These are phyloP conservation scores for Zaprionus kolodkinae DNA, from an alignment of 1,140 invertebrate species.

Conservation along the genomic window DNA sequence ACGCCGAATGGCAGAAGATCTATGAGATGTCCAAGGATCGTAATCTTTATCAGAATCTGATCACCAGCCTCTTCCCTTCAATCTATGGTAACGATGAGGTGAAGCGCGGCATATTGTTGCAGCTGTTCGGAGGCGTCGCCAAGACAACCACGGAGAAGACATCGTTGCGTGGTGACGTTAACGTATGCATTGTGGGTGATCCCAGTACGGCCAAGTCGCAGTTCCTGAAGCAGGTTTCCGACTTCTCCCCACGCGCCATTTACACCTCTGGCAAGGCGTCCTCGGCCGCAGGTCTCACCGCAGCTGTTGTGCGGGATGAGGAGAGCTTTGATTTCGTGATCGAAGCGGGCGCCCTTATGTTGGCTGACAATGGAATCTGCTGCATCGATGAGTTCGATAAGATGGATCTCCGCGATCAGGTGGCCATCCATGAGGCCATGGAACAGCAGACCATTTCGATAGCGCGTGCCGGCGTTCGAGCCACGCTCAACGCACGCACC, in stretches of 20 bases:
- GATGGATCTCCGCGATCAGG: conserved; percentile 99
- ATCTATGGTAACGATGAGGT: conserved; percentile 99
- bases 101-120: conserved; percentile 96
- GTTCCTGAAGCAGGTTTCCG: conserved; percentile 97
- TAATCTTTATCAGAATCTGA: conserved; percentile 96
- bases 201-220: conserved; percentile 99
- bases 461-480: conserved; percentile 98
- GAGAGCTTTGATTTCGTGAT: conserved; percentile 99
- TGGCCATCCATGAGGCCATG: conserved; percentile 99
- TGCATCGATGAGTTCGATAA: conserved; percentile 99
- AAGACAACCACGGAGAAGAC: conserved; percentile 97
- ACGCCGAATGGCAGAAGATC: conserved; percentile 97
- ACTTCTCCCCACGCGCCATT: conserved; percentile 97
- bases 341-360: conserved; percentile 99
- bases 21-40: conserved; percentile 98
- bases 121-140: conserved; percentile 98
- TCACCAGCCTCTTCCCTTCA: conserved; percentile 96
- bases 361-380: conserved; percentile 99
- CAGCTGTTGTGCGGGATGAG: conserved; percentile 98
- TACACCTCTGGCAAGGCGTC: conserved; percentile 99
- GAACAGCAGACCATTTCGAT: conserved; percentile 99
- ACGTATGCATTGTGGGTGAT: conserved; percentile 99
- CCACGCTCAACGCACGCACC: conserved; percentile 98
- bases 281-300: conserved; percentile 98
- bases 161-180: conserved; percentile 97